Base-by-base conservation (phyloP, 2,888 invertebrate genomes). In the Corythucha ciliata region DNA sequence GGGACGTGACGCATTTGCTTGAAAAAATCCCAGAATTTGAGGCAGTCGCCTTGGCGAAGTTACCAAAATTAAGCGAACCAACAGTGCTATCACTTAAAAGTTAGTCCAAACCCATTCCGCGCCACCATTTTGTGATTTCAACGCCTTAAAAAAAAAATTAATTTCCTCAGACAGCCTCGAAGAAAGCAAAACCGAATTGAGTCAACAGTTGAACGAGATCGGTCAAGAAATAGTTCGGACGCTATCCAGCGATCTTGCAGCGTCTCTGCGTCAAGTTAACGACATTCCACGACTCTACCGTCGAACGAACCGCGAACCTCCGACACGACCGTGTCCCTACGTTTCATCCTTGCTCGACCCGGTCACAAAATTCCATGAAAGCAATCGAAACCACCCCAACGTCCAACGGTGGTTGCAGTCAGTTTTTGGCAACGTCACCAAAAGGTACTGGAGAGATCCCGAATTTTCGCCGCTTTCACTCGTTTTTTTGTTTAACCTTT, bases 251-350 rank as follows among this genome's bases (percentile, higher is more conserved):
- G 56, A 58, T 32, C 54, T 52, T 36, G 20, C 14, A 7, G 33
- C 42, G 4, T 44, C 54, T n/a, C 72, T 88, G 60, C 80, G 81
- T 57, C 83, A 84, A 74, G 91, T 96, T 4, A 85, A 81, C 60
- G 92, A 96, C 66, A 88, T 97, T 68, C 97, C 97, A 2, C 75
- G 94, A 56, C 71, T 94, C 50, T 96, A 90, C 67, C 75, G 93
- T 48, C 82, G 91, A 67, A 94, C 94, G 0, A 94, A 94, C 67
- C 77, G 90, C 57, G 90, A 84, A 60, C 74, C 83, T 22, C 92
- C 93, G 0, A 80, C 78, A 1, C 83, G 83, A 62, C 78, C 85
- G 27, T 90, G 90, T 57, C 68, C 74, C 16, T 94, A 93, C 65
- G 79, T 87, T n/a, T 78, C 78, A 33, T 73, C 76, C 52, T 74